Base-by-base conservation (phyloP, 2,888 invertebrate species). In the Phengaris arion region DNA sequence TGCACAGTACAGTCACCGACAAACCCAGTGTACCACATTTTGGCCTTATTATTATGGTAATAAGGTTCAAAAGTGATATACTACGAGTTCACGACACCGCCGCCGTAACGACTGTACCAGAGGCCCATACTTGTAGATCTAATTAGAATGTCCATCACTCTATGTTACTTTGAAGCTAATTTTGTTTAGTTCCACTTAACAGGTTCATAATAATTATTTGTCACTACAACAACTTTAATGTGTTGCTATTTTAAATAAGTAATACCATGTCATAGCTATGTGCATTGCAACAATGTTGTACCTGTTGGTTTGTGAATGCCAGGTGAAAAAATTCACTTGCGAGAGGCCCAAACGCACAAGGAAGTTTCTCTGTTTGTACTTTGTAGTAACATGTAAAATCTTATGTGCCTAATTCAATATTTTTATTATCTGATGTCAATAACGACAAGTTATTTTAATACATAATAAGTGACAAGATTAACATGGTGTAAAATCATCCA, bases 61-160 rank as follows among this genome's bases (percentile, higher is more conserved):
- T 64, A 35, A 12, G 64, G 64, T 6, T 64, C 12, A 64, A 2
- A 64, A 64, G 64, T 35, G 35, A 5, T 12, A 35, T 10, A 35
- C 12, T 12, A 4, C 12, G 5, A 12, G 6, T 15, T 35, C 9
- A 12, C 64, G 35, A 35, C 35, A 2, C 35, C 0, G 35, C 2
- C 35, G 35, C 35, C 35, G 35, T 2, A 2, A 35, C 35, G 2
- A 12, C 35, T 64, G 64, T 70, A 70, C 22, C 12, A 51, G 15
- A 57, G 78, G 79, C 77, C 79, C 80, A 80, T 78, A 70, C 72
- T 70, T 59, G 73, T 6, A 57, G 45, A 55, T 74, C 84, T 86
- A 86, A 87, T 83, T 80, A 79, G 74, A 69, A 74, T 79, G 84
- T 80, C 88, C 87, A 87, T 86, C 86, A 77, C 74, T 69, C 55